A percentile compares a stretch with the other conserved stretches of the same genome.
Conservation (phyloP, 2,888 invertebrate genomes). For the Campoplex capitator region DNA sequence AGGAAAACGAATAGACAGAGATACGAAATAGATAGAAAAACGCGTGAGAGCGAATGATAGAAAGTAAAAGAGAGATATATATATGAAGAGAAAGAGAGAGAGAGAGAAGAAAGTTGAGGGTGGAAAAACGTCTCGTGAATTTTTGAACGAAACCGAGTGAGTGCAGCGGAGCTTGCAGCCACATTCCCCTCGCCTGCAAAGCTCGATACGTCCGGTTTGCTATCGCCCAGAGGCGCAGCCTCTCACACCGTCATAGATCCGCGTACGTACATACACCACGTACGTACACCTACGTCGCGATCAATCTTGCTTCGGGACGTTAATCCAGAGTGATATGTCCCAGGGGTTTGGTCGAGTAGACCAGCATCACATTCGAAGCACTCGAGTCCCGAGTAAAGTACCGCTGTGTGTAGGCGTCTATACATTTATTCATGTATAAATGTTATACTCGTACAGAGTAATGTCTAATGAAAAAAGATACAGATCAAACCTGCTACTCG, state of each 20-base stretch:
- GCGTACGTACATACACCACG: not conserved
- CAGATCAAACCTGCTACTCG: not conserved
- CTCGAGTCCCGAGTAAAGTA: constrained; percentile 60
- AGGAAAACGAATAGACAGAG: constrained; percentile 42
- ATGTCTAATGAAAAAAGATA: not conserved
- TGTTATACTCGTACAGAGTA: not conserved
- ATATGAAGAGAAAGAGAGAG: constrained; percentile 18
- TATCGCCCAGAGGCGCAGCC: constrained; percentile 46
- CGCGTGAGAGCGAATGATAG: not conserved
- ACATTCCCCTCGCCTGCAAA: constrained; percentile 28
- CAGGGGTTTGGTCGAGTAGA: constrained; percentile 61
- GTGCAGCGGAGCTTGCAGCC: constrained; percentile 60
- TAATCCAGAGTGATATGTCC: constrained; percentile 69
- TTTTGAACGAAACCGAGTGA: constrained; percentile 66
- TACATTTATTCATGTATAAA: constrained; percentile 23
- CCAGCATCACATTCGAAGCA: constrained; percentile 35
- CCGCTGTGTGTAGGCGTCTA: constrained; percentile 14
- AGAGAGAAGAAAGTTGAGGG: constrained; percentile 23
- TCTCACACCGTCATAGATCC: not conserved
- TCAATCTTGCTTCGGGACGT: constrained; percentile 70
- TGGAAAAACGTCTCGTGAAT: constrained; percentile 69
- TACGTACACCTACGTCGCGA: constrained; percentile 62
- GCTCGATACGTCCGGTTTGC: constrained; percentile 56
- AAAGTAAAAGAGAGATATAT: not conserved
- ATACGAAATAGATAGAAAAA: constrained; percentile 32